Base-by-base conservation (phyloP, 2,113 vertebrate genomes). In the Lota lota region DNA sequence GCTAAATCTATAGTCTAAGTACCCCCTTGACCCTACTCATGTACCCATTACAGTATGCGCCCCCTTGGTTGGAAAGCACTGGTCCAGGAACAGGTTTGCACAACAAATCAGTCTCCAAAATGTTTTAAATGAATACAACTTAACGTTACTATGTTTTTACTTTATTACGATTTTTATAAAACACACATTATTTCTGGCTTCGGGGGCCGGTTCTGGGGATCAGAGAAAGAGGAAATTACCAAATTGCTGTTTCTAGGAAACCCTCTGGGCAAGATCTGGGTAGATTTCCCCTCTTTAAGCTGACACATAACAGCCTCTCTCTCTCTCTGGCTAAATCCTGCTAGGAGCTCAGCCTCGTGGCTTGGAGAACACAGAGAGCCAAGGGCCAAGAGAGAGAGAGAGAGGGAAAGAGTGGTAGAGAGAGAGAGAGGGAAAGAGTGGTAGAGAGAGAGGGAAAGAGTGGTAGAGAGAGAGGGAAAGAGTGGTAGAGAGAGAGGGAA, bases 191-290 rank as follows among this genome's bases (percentile, higher is more conserved):
- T 47, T 47, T 47, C 40, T 47, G 40, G 40, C 40, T 47, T 47
- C 40, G 40, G 40, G 61, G 16, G 15, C 66, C 22, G 63, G 63
- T 66, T 77, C 63, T 74, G 20, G 64, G 64, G 33, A 14, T 51
- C 58, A 1, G 62, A 20, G 0, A n/a, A 85, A 77, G 83, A 81
- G 84, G 83, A 88, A 75, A 53, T 89, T 83, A 78, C 73, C 72
- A 87, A 87, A 92, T 84, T 83, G 77, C 86, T 90, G 78, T 90
- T 93, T 92, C 87, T 93, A 87, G 90, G 91, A 93, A 93, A 89
- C 79, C 86, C 90, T 92, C 74, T 81, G 78, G 73, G 78, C 75
- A 86, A 83, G 66, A 28, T 28, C 28, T 28, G 86, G 73, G 71
- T 84, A 88, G 63, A 80, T 90, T 82, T 83, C 79, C 73, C 74